phyloP scores from a whole-genome alignment of 2,797 vertebrate species.

The Pangasius mekongensis region DNA sequence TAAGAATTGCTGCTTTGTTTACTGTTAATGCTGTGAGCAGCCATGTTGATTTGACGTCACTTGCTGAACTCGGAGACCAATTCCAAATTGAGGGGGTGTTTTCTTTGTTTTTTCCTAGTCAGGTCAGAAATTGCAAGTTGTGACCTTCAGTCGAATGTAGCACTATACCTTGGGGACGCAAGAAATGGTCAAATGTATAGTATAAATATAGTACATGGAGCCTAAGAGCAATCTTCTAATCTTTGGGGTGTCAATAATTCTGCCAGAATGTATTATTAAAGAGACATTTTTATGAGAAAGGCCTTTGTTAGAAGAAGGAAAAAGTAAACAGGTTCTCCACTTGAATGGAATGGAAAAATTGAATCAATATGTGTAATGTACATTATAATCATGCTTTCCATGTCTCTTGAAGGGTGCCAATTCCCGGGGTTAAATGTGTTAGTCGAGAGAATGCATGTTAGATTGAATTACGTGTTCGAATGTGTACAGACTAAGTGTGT shows the following conservation, averaged over 20 bases:
- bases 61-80: background rate
- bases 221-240: background rate
- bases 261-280: background rate
- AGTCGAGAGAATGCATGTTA: background rate
- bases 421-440: background rate
- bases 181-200: background rate
- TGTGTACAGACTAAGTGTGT: constrained; percentile 50
- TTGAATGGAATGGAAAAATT: background rate
- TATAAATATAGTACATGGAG: background rate
- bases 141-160: background rate
- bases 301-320: background rate
- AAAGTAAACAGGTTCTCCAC: background rate
- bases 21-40: background rate
- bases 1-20: background rate
- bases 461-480: constrained; percentile 12
- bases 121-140: background rate
- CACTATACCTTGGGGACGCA: background rate
- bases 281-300: background rate
- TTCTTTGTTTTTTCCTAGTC: background rate
- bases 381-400: background rate
- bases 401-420: background rate
- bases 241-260: background rate
- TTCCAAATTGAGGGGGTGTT: background rate
- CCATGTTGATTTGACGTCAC: background rate
- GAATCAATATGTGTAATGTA: background rate